phyloP scores from a whole-genome alignment of 1,140 invertebrate species.

The Magallana gigas region DNA sequence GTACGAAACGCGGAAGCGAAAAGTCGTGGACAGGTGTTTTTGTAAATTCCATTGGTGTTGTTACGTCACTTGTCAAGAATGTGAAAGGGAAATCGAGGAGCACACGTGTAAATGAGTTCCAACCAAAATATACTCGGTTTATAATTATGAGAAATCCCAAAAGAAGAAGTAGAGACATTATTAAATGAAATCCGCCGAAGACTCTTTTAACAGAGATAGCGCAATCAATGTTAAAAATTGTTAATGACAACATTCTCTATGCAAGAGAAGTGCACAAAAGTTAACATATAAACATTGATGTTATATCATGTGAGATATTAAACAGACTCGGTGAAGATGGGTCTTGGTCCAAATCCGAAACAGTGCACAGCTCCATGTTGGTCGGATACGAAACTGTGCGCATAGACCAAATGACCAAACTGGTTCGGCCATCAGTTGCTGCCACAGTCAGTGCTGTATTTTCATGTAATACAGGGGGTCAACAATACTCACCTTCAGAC shows the following conservation, averaged over 20 bases:
- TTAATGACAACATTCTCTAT: constrained; percentile 9
- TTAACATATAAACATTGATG: background rate
- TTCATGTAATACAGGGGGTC: background rate
- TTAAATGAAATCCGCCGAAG: constrained; percentile 13
- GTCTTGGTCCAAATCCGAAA: constrained; percentile 7
- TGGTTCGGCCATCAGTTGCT: background rate
- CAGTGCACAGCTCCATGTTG: background rate
- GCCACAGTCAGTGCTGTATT: constrained; percentile 19
- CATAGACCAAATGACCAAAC: background rate
- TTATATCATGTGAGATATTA: background rate
- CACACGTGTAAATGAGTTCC: constrained; percentile 73
- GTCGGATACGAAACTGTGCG: background rate
- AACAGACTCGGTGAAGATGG: background rate
- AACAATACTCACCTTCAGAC: constrained; percentile 23
- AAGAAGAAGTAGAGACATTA: constrained; percentile 1
- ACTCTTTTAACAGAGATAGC: background rate
- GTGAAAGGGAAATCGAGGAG: constrained; percentile 76
- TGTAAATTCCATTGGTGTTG: constrained; percentile 82
- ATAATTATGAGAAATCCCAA: background rate
- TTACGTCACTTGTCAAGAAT: constrained; percentile 80
- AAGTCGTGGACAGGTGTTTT: constrained; percentile 85
- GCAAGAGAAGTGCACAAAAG: constrained; percentile 15
- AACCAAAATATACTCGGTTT: background rate
- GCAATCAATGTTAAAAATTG: background rate
- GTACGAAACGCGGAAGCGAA: constrained; percentile 81